A percentile compares a stretch with the other conserved stretches of the same genome.
Conservation (phyloP, 2,888 invertebrate genomes). For the Tetheella fluctuosa region DNA sequence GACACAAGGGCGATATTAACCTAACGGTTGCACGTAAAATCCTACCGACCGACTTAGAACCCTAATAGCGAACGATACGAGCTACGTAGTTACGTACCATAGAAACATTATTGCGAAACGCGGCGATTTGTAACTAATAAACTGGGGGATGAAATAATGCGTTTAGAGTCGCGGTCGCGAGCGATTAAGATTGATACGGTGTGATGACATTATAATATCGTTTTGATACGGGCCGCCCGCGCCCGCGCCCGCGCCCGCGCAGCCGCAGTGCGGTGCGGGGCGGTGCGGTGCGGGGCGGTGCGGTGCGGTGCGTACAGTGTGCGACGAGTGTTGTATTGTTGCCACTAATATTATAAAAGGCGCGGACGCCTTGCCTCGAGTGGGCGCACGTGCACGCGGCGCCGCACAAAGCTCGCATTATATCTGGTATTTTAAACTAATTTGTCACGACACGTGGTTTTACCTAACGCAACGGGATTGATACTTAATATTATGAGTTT, state of each 20-base stretch:
- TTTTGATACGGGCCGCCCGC: conserved; percentile 51
- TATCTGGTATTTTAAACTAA: conserved; percentile 19
- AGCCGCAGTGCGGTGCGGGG: conserved; percentile 35
- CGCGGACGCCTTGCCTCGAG: conserved; percentile 6
- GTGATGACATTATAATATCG: conserved; percentile 72
- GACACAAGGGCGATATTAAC: neutral
- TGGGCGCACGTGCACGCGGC: conserved; percentile 40
- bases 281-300: too few relatives aligned
- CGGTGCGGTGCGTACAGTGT: too few relatives aligned
- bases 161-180: conserved; percentile 53
- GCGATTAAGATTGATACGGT: conserved; percentile 70
- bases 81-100: too few relatives aligned
- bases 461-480: neutral
- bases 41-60: conserved; percentile 11
- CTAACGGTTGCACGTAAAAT: neutral
- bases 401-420: conserved; percentile 22
- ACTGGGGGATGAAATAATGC: conserved; percentile 40
- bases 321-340: conserved; percentile 46
- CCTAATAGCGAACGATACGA: conserved; percentile 10
- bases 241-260: too few relatives aligned
- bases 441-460: conserved; percentile 9
- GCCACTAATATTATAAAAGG: conserved; percentile 41
- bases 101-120: conserved; percentile 13
- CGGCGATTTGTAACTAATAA: conserved; percentile 13
- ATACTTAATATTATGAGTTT: too few relatives aligned